Evolutionary conservation across 53 echinoderm and acorn worm species (phyloP).

Genomic region (Glandiceps talaboti): DNA sequence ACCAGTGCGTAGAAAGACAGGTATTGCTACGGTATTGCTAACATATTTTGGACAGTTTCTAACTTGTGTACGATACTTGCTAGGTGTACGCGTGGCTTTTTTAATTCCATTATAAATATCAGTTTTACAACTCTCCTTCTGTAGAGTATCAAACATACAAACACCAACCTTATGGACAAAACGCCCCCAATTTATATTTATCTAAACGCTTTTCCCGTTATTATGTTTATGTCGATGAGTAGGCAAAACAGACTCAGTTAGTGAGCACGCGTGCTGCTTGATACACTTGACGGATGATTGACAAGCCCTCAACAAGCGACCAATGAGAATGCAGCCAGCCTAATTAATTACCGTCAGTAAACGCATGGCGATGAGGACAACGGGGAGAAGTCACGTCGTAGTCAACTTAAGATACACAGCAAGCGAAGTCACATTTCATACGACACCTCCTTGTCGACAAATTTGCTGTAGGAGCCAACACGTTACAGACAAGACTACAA

Average conservation of each 20-base stretch:
- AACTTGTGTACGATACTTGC: too few relatives aligned
- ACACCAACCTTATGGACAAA: neutral
- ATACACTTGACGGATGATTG: neutral
- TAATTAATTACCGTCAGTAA: neutral
- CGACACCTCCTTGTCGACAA: neutral
- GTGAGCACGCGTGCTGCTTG: neutral
- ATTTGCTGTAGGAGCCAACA: neutral
- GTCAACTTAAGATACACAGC: neutral
- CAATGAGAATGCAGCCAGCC: neutral
- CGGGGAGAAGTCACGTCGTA: neutral
- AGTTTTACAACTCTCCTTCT: too few relatives aligned
- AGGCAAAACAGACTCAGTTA: neutral
- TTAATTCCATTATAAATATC: too few relatives aligned
- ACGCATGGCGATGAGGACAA: neutral
- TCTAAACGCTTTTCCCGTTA: neutral
- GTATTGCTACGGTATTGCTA: too few relatives aligned
- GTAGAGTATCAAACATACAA: neutral
- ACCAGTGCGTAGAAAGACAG: too few relatives aligned
- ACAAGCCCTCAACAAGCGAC: neutral
- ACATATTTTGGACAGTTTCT: too few relatives aligned
- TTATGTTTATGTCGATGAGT: neutral
- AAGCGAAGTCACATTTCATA: neutral
- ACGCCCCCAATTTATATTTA: neutral
- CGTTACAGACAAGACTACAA: neutral
- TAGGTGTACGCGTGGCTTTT: too few relatives aligned